Base-by-base conservation (phyloP, 2,888 invertebrate genomes). In the Mactromeris polynyma region DNA sequence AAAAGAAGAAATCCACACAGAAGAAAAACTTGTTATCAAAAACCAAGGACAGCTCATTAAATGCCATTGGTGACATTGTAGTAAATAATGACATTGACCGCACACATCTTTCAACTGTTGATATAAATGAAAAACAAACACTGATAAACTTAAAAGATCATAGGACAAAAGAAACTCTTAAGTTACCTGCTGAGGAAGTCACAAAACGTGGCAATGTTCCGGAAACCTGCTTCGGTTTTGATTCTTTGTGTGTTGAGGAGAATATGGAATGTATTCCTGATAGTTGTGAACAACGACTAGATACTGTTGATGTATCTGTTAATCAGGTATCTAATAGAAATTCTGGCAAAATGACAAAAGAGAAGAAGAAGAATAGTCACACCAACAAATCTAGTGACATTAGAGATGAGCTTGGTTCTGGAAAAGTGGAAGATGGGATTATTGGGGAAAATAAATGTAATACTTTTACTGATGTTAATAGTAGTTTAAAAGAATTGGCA, bases 191-290 rank as follows among this genome's bases (percentile, higher is more conserved):
- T 19, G 36, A 73, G 36, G 36, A 33, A 33, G 1, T 21, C 36
- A 2, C 77, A 7, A 40, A 77, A 36, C 11, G 31, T 40, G 14
- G n/a, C 2, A 19, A 14, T 46, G 51, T 54, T 17, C 19, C 77
- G 26, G 77, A 78, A 19, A 14, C 51, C 19, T 36, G 33, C 33
- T 88, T 88, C 86, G 89, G 88, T 58, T 91, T 91, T 88, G 83
- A 89, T 77, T 81, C 78, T 6, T 40, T 88, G 2, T 42, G 54
- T 58, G 31, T 64, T 54, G 69, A 85, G 54, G 86, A 77, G 42
- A 85, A 87, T 6, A 31, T 87, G 51, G 90, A 90, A 19, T 90
- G 83, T 73, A 87, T 91, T 42, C 91, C 91, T 40, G 91, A 91
- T 64, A 91, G 90, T 84, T 89, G 83, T 38, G 89, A 91, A 42